Base-by-base conservation (phyloP, 2,113 vertebrate genomes). In the Takifugu bimaculatus region DNA sequence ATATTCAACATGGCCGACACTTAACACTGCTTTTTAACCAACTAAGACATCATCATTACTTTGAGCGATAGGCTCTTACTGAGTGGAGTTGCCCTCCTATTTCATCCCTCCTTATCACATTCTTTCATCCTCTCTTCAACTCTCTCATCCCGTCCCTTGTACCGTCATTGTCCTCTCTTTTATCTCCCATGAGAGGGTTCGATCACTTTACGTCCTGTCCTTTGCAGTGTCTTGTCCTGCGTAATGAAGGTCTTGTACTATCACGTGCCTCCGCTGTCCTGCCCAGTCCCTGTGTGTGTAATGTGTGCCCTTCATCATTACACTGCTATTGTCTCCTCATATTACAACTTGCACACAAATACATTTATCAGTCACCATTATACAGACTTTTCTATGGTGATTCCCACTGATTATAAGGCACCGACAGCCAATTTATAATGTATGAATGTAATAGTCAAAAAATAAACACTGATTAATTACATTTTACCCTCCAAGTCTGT, bases 11-110 rank as follows among this genome's bases (percentile, higher is more conserved):
- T 43, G 42, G 62, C 75, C 85, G 73, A 83, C 86, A 85, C 76
- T 76, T 68, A 80, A 74, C 77, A 82, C 78, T 77, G 85, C 84
- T 88, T 90, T 92, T 92, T 91, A 91, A 91, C 87, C 87, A 91
- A 91, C 89, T 89, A 85, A 78, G 73, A 88, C 79, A 86, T 87
- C 80, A 85, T 89, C 86, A 91, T 90, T 90, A 90, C 86, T 90
- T 88, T 87, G 87, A 91, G 74, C 59, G 85, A 90, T 89, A 72
- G 83, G 72, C 39, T 80, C 72, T 84, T 63, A 75, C 57, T 63
- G 68, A 85, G 85, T 71, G 84, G 56, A 80, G 65, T 83, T 85
- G 88, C 89, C 85, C 87, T 74, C 69, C 73, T 74, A 77, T 85
- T 85, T 89, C 84, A 86, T 86, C 70, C 67, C n/a, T 26, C 63